Evolutionary conservation across 1,140 invertebrate genomes (phyloP).

Genomic region (Philotrypesis tridentata): DNA sequence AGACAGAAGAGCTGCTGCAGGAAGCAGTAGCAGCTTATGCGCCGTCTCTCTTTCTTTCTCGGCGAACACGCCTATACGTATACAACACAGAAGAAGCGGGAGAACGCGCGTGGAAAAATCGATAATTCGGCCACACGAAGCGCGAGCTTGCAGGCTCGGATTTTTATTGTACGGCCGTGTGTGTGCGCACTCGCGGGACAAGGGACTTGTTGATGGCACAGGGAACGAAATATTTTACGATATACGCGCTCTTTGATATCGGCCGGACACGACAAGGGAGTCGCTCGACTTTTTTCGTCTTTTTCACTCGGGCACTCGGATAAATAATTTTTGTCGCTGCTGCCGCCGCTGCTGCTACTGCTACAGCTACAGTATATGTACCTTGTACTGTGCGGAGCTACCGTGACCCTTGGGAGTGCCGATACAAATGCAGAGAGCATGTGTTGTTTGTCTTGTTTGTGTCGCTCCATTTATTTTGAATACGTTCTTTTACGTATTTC

Average conservation of each 20-base stretch:
- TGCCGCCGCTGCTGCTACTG: neutral
- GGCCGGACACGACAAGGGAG: neutral
- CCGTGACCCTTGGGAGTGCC: neutral
- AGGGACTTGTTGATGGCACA: slow-evolving; percentile 36
- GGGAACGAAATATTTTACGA: slow-evolving; percentile 42
- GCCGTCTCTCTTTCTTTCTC: neutral
- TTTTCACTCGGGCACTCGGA: neutral
- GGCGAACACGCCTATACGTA: neutral
- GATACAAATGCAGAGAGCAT: neutral
- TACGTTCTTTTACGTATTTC: neutral
- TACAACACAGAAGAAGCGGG: neutral
- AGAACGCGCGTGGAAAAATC: slow-evolving; percentile 21
- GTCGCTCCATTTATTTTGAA: neutral
- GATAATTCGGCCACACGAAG: slow-evolving; percentile 40
- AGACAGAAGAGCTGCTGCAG: slow-evolving; percentile 22
- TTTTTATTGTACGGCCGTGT: slow-evolving; percentile 13
- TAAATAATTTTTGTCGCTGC: slow-evolving; percentile 38
- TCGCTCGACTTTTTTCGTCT: neutral
- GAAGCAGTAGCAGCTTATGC: neutral
- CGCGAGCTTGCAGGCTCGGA: neutral
- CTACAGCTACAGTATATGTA: too few species aligned
- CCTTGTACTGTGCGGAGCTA: neutral
- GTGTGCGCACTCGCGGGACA: neutral
- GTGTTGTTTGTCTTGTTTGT: slow-evolving; percentile 18
- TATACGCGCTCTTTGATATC: slow-evolving; percentile 13